Percentiles rank a stretch among this genome's conserved stretches.
Conservation (phyloP, 2,113 vertebrate genomes). For the Leiothrix lutea region DNA sequence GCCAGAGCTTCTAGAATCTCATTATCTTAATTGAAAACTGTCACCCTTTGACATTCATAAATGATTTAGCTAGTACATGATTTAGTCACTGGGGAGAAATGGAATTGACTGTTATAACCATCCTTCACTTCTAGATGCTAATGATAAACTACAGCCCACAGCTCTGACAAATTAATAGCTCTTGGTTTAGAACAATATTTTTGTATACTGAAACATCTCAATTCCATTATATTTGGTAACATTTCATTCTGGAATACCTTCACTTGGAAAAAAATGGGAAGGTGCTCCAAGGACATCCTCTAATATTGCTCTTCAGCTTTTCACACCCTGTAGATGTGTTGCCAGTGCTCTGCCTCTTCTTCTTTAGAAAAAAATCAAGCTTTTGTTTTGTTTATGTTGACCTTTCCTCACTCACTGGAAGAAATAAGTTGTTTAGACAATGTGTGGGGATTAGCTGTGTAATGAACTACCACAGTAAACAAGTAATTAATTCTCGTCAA, state of each 20-base stretch:
- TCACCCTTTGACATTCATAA: constrained; percentile 1
- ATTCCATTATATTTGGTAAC: neutral
- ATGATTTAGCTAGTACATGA: neutral
- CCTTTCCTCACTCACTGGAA: neutral
- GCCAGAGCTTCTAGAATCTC: constrained; percentile 20
- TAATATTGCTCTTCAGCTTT: neutral
- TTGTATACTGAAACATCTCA: neutral
- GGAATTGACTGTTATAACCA: neutral
- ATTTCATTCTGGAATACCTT: neutral
- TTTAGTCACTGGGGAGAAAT: neutral
- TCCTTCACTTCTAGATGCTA: constrained; percentile 7
- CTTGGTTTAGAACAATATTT: neutral
- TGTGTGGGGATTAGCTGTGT: neutral
- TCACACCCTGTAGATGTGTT: neutral
- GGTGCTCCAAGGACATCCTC: neutral
- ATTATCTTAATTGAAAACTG: constrained; percentile 48
- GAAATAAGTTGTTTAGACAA: neutral
- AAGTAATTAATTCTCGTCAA: constrained; percentile 14
- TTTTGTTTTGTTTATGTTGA: neutral
- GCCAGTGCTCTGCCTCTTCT: neutral
- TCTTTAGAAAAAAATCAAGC: neutral
- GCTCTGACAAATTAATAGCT: constrained; percentile 27
- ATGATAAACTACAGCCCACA: neutral
- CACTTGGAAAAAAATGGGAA: neutral
- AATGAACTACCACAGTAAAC: constrained; percentile 2